Base-by-base conservation (phyloP, 2,113 vertebrate genomes). In the Choloepus hoffmanni region DNA sequence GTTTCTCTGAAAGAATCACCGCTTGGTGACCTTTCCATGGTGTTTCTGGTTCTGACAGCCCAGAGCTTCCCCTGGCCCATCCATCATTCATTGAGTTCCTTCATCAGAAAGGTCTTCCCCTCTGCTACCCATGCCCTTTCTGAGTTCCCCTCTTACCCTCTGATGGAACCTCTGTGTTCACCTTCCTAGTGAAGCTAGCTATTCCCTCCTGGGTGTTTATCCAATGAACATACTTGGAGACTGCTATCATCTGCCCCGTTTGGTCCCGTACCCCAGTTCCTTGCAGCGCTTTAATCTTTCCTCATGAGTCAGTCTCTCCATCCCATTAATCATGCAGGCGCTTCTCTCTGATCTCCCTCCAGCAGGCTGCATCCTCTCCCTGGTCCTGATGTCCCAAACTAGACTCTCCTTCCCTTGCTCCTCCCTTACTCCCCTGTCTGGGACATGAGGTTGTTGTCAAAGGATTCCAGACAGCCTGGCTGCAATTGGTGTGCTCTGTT, bases 301-400 rank as follows among this genome's bases (percentile, higher is more conserved):
- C 67, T 92, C 81, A 82, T 97, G 97, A 98, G 92, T 98, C 97
- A 98, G 96, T 93, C 95, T 93, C 92, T 96, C 94, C 79, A 7
- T 95, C 87, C 92, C 97, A 98, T 98, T 97, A 97, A 98, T 98
- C 97, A 98, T 72, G 74, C 9, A 1, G 60, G 94, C 92, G 48
- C 87, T 86, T 90, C 87, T 86, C 97, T 98, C 96, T 97, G 97
- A 98, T 98, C 97, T 96, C 81, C 30, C 84, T 97, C 97, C 97
- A 98, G 78, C 62, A 45, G 36, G 77, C 97, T 97, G 63, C 87
- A 93, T 97, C 96, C 76, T 95, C 76, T 84, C 70, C 84, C 84
- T 92, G 72, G 72, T 93, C 95, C 86, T 36, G 85, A 93, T 96
- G 95, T 93, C 96, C 95, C 81, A 28, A 82, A 74, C 89, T 62